Percentiles rank a stretch among this genome's conserved stretches.
Evolutionary conservation across 1,140 invertebrate species (phyloP).

Genomic region (Pogonomyrmex barbatus): DNA sequence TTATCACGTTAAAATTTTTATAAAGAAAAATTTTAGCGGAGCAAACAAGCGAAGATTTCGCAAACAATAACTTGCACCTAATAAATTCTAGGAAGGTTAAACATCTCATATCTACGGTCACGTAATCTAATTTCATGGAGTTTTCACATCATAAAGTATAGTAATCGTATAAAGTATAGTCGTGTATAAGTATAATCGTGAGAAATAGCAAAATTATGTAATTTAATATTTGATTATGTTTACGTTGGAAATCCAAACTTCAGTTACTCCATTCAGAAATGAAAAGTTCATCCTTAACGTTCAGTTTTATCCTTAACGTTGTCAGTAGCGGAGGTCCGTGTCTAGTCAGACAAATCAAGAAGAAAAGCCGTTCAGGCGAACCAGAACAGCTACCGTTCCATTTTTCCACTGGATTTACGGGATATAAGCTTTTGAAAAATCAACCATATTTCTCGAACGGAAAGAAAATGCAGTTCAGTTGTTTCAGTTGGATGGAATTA

Average conservation of each 20-base stretch:
- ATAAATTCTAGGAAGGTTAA: conserved; percentile 32
- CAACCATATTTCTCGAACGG: conserved; percentile 6
- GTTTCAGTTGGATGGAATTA: conserved; percentile 61
- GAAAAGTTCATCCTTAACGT: background rate
- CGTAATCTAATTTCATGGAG: background rate
- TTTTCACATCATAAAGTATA: too few species aligned
- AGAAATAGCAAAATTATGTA: background rate
- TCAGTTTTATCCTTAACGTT: background rate
- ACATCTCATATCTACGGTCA: background rate
- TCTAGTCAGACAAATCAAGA: conserved; percentile 47
- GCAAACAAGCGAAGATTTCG: background rate
- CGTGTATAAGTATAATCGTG: too few species aligned
- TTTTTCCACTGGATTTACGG: conserved; percentile 33
- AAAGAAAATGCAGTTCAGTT: conserved; percentile 55
- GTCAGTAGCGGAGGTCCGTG: conserved; percentile 54
- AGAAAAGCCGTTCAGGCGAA: conserved; percentile 4
- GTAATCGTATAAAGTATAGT: background rate
- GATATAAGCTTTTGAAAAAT: conserved; percentile 61
- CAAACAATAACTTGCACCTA: conserved; percentile 33
- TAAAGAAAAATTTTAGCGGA: conserved; percentile 18
- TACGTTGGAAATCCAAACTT: conserved; percentile 23
- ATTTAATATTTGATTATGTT: conserved; percentile 41
- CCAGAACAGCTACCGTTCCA: conserved; percentile 2
- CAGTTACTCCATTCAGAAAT: conserved; percentile 8
- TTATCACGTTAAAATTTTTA: conserved; percentile 54